Evolutionary conservation across 2,113 vertebrate species (phyloP), one percentile per base, ranked within the genome.

Genomic region (Passerina amoena): DNA sequence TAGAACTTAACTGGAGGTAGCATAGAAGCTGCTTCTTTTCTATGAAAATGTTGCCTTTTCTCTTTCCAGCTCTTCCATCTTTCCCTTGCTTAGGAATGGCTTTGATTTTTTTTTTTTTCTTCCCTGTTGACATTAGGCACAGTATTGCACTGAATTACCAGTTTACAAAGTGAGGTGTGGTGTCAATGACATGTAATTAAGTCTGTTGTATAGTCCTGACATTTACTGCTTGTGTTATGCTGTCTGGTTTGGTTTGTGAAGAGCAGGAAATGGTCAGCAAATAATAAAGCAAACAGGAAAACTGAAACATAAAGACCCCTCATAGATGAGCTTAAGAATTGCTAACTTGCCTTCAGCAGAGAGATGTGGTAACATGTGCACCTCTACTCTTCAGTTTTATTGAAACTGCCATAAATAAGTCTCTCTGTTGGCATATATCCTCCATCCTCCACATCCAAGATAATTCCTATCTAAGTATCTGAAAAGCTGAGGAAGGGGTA

Each of bases 191-290:
- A 64, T 53, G 42, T 76, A 71, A 7, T 90, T 84, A 83, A 75
- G 65, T 47, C 35, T 69, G 33, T 79, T 82, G 27, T 86, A 19
- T 77, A 70, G 42, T 42, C 54, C 57, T 85, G 75, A 64, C 50
- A 16, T 85, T 93, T 90, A 91, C 50, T 70, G 54, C 50, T 89
- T 80, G 22, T 16, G 19, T 76, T 91, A 50, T 47, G 42, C 84
- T 86, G 59, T 33, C 37, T 64, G 16, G 31, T 85, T 92, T n/a
- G 14, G 37, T 75, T 31, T 82, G n/a, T 85, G 78, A 94, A 66
- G 82, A 85, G 70, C 63, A 92, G 78, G 77, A 94, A 91, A 82
- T 77, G 38, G 40, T 82, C 77, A 82, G 40, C 57, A 91, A 84
- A 87, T 70, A 66, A 54, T 42, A 61, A 45, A 61, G 20, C 45